Evolutionary conservation across 2,113 vertebrate genomes (phyloP), one percentile per base, ranked within the genome.

Genomic region (Girardinichthys multiradiatus): DNA sequence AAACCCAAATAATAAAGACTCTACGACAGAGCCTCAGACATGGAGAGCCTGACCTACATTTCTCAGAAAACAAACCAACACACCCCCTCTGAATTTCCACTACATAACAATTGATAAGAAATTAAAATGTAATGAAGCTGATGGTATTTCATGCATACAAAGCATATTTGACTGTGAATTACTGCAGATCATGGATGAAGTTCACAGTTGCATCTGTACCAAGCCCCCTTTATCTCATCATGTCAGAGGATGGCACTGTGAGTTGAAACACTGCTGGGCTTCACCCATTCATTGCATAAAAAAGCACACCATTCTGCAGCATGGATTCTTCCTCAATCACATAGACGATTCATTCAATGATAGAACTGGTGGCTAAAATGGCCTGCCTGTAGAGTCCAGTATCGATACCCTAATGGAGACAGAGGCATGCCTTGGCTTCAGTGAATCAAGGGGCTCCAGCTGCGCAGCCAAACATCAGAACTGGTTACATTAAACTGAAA

Each of bases 1-100:
- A 35, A 28, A 29, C 29, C 14, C 29, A 4, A 64, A 64, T 42
- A 82, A 85, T 78, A 42, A 54, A 70, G 5, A 66, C 48, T 0
- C 24, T 33, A 3, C n/a, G 37, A 27, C 35, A 33, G 66, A 64
- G 64, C 51, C 68, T 35, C 30, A 86, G 84, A 85, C 64, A 28
- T 45, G 69, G 68, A 62, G 65, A 57, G 77, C 77, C 74, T 91
- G 90, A 91, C 88, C 89, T 91, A 90, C 64, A 87, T 92, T 81
- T 76, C 57, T 77, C 64, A 60, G 29, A 76, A 58, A 51, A 70
- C 59, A 71, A 51, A 74, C 69, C 72, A 59, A 70, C 19, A 59
- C 15, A 28, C 70, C 17, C 17, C 17, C 30, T 54, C 10, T 31
- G 14, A 26, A 29, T 42, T 8, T 37, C 26, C 31, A 48, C 37